Evolutionary conservation across 2,888 invertebrate species (phyloP).

Genomic region (Mylabris sibirica): DNA sequence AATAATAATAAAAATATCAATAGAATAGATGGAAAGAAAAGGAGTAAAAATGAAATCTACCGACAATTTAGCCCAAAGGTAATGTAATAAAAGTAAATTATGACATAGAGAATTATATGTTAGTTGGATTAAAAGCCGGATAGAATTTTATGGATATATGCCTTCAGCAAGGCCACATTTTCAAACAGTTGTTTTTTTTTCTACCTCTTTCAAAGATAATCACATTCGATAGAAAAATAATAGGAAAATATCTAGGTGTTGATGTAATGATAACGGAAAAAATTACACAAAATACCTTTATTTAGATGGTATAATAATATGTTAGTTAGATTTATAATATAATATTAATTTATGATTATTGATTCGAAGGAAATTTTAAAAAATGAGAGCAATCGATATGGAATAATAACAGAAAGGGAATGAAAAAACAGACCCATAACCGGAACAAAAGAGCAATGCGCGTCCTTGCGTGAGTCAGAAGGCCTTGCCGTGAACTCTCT

Average conservation of each 20-base stretch:
- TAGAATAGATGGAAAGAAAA: neutral
- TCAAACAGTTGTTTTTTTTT: neutral
- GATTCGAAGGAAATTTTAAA: neutral
- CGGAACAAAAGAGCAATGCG: slow-evolving; percentile 56
- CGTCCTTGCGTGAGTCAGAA: slow-evolving; percentile 59
- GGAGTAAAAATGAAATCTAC: neutral
- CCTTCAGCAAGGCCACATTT: slow-evolving; percentile 14
- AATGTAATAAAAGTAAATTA: slow-evolving; percentile 13
- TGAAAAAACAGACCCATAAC: slow-evolving; percentile 41
- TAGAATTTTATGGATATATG: slow-evolving; percentile 8
- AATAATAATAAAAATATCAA: neutral
- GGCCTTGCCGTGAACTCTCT: slow-evolving; percentile 52
- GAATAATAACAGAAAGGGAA: slow-evolving; percentile 1
- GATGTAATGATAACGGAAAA: no score
- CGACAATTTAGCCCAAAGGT: slow-evolving; percentile 2
- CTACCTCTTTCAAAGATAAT: neutral
- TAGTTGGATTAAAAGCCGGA: slow-evolving; percentile 10
- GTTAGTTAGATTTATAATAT: no score
- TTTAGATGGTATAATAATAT: no score
- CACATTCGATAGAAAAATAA: neutral
- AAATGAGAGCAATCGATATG: slow-evolving; percentile 13
- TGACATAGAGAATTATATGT: slow-evolving; percentile 14
- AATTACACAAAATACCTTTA: neutral
- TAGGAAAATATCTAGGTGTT: neutral
- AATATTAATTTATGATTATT: neutral